A percentile compares a stretch with the other conserved stretches of the same genome.
These are phyloP conservation scores for Pedicia rivosa DNA, from an alignment of 2,888 invertebrate genomes.

Conservation along the genomic window DNA sequence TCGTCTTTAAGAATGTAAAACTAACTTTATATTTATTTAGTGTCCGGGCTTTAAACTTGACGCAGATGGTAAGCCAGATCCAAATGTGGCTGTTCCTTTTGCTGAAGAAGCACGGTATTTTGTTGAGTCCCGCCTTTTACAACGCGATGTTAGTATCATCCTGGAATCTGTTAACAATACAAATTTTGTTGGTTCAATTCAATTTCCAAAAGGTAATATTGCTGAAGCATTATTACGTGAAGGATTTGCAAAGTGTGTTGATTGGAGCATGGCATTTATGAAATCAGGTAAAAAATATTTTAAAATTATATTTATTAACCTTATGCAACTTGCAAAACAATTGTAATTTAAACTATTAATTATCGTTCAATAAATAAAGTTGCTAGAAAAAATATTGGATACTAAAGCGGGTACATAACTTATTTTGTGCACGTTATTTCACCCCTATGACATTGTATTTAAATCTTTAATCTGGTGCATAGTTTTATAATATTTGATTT, in stretches of 20 bases:
- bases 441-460: conserved; percentile 24
- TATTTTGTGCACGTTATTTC: conserved; percentile 22
- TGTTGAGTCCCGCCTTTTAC: conserved; percentile 79
- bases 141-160: conserved; percentile 77
- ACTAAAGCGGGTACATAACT: conserved; percentile 23
- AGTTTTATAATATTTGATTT: conserved; percentile 4
- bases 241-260: conserved; percentile 88
- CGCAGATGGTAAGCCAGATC: conserved; percentile 51
- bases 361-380: conserved; percentile 6
- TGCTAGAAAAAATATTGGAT: conserved; percentile 13
- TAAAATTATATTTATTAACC: background rate
- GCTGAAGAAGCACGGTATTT: conserved; percentile 90
- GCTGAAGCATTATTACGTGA: conserved; percentile 79
- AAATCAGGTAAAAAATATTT: conserved; percentile 45
- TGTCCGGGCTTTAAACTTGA: conserved; percentile 71
- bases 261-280: conserved; percentile 80
- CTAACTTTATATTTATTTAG: conserved; percentile 21
- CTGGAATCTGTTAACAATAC: conserved; percentile 86
- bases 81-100: conserved; percentile 45
- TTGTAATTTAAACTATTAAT: background rate
- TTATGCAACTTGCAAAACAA: background rate
- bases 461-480: background rate
- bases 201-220: conserved; percentile 87
- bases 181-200: conserved; percentile 83
- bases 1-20: background rate